These are phyloP conservation scores for Solea senegalensis DNA, from an alignment of 2,113 vertebrate genomes.

Conservation along the genomic window DNA sequence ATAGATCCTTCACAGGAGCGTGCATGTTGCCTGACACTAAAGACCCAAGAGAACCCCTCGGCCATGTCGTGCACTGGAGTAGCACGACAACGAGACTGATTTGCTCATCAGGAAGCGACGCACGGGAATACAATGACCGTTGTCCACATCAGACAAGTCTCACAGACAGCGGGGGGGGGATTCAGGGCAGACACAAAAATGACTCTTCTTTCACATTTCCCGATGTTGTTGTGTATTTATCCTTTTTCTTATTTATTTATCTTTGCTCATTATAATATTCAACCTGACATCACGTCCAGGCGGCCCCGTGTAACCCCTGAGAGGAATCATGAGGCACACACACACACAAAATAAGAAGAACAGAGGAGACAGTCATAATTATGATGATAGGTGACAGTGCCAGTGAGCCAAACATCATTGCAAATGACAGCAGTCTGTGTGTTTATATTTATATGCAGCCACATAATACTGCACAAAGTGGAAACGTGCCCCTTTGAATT, in stretches of 20 bases:
- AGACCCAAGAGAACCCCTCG: slow-evolving; percentile 67
- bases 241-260: slow-evolving; percentile 74
- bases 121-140: slow-evolving; percentile 63
- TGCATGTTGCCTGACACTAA: slow-evolving; percentile 67
- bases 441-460: slow-evolving; percentile 58
- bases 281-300: slow-evolving; percentile 79
- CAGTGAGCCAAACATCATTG: slow-evolving; percentile 69
- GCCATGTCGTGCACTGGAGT: slow-evolving; percentile 55
- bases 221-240: slow-evolving; percentile 63
- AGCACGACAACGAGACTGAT: slow-evolving; percentile 68
- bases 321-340: slow-evolving; percentile 72
- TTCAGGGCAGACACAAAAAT: slow-evolving; percentile 73
- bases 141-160: slow-evolving; percentile 69
- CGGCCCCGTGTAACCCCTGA: slow-evolving; percentile 65
- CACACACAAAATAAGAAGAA: slow-evolving; percentile 76
- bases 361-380: slow-evolving; percentile 62
- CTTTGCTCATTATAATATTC: slow-evolving; percentile 80
- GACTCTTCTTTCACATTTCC: slow-evolving; percentile 66
- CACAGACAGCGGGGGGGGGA: slow-evolving; percentile 67
- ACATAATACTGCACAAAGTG: slow-evolving; percentile 53
- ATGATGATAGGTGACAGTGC: slow-evolving; percentile 79
- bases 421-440: slow-evolving; percentile 72
- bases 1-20: slow-evolving; percentile 70
- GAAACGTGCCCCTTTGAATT: slow-evolving; percentile 66
- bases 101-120: slow-evolving; percentile 65